Evolutionary conservation across 2,888 invertebrate species (phyloP).

Genomic region (Aphidoletes aphidimyza): DNA sequence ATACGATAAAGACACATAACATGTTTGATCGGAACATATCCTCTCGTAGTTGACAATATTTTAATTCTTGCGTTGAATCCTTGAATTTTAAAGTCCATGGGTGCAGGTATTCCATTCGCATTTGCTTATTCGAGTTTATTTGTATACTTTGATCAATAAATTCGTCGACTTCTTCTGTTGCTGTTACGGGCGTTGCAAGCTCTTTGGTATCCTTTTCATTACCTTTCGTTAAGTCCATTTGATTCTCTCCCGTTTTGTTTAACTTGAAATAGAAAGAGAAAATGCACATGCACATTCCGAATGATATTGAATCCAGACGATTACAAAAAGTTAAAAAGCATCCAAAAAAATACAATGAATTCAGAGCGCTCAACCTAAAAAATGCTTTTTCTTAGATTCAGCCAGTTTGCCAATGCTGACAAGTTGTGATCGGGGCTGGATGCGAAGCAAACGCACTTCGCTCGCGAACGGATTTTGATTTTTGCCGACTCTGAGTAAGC

Average conservation of each 20-base stretch:
- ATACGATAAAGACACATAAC: slow-evolving; percentile 89
- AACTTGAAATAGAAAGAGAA: not conserved
- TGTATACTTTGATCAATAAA: slow-evolving; percentile 87
- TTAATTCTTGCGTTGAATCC: slow-evolving; percentile 80
- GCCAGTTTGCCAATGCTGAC: too few species aligned
- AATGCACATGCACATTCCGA: too few species aligned
- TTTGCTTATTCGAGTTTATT: slow-evolving; percentile 88
- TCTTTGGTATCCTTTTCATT: not conserved
- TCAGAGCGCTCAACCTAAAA: too few species aligned
- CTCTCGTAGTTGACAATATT: slow-evolving; percentile 88
- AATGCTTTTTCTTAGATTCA: too few species aligned
- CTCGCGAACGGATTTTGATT: too few species aligned
- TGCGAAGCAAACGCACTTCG: too few species aligned
- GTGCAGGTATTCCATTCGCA: slow-evolving; percentile 87
- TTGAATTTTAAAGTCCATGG: slow-evolving; percentile 89
- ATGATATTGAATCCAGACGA: too few species aligned
- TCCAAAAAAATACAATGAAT: too few species aligned
- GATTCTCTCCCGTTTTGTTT: not conserved
- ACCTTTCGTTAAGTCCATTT: not conserved
- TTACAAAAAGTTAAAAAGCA: too few species aligned
- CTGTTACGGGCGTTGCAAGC: not conserved
- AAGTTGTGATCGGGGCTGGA: too few species aligned
- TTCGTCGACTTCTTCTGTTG: slow-evolving; percentile 72
- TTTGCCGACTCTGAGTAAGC: too few species aligned
- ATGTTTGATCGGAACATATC: slow-evolving; percentile 95